Percentiles rank a stretch among this genome's conserved stretches.
Conservation (phyloP, 53 echinoderm and acorn worm genomes). For the Antedon mediterranea region DNA sequence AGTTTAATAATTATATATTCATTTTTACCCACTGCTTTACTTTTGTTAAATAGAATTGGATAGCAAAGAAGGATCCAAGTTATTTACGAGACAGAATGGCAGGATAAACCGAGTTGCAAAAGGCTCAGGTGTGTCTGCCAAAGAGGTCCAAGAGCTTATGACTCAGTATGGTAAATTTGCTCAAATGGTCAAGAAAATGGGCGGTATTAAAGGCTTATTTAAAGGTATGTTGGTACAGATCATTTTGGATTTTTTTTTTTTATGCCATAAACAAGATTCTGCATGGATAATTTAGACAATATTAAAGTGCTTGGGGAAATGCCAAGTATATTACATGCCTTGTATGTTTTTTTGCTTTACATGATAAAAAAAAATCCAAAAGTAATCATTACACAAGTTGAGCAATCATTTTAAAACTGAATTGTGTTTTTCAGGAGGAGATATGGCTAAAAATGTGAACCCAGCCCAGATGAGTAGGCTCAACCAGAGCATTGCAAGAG, state of each 20-base stretch:
- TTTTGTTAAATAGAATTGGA: constrained; percentile 95
- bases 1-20: too few relatives aligned
- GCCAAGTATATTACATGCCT: too few relatives aligned
- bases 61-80: constrained; percentile 79
- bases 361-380: too few relatives aligned
- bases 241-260: constrained; percentile 4
- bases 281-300: too few relatives aligned
- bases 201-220: constrained; percentile 93
- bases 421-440: constrained; percentile 39
- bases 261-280: too few relatives aligned
- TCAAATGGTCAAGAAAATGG: constrained; percentile 99
- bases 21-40: too few relatives aligned
- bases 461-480: constrained; percentile 94
- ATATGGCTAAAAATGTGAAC: constrained; percentile 97
- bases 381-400: background rate
- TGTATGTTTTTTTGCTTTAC: too few relatives aligned
- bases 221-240: constrained; percentile 38
- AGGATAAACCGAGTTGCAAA: constrained; percentile 72
- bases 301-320: too few relatives aligned
- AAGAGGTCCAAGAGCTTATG: constrained; percentile 86
- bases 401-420: background rate
- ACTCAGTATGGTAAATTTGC: constrained; percentile 99
- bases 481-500: constrained; percentile 87
- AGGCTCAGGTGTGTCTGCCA: constrained; percentile 85
- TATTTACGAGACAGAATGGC: constrained; percentile 72